Percentiles rank a stretch among this genome's conserved stretches.
Conservation (phyloP, 2,888 invertebrate genomes). For the Physocephala rufipes region DNA sequence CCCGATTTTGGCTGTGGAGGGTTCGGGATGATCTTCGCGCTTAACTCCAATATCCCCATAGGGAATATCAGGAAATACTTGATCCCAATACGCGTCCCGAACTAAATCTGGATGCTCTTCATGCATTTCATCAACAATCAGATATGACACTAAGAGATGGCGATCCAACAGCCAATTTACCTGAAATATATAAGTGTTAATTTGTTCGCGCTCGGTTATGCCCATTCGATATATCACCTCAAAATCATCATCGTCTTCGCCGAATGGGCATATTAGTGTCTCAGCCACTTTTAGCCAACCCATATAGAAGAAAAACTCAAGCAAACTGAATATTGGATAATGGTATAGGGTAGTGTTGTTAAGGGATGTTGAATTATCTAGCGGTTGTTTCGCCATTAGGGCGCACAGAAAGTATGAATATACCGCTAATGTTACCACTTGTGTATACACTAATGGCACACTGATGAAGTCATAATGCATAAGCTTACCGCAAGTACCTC, state of each 20-base stretch:
- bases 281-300: conserved; percentile 93
- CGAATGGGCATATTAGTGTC: conserved; percentile 87
- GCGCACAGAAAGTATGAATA: conserved; percentile 89
- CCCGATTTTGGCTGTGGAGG: conserved; percentile 39
- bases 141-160: conserved; percentile 80
- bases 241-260: conserved; percentile 90
- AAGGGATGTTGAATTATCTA: conserved; percentile 66
- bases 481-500: conserved; percentile 77
- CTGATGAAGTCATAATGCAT: conserved; percentile 78
- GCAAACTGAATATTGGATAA: conserved; percentile 85
- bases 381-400: conserved; percentile 87
- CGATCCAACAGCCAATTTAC: conserved; percentile 91
- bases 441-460: conserved; percentile 83
- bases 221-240: conserved; percentile 68
- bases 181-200: conserved; percentile 65
- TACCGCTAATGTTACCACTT: conserved; percentile 86
- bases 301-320: conserved; percentile 88
- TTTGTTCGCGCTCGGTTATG: too few species aligned
- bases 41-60: conserved; percentile 74
- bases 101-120: conserved; percentile 88
- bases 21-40: conserved; percentile 33
- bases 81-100: conserved; percentile 90
- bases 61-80: conserved; percentile 84
- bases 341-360: conserved; percentile 67
- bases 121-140: conserved; percentile 94